phyloP scores from a whole-genome alignment of 2,797 vertebrate genomes.

The Acanthurus tractus region DNA sequence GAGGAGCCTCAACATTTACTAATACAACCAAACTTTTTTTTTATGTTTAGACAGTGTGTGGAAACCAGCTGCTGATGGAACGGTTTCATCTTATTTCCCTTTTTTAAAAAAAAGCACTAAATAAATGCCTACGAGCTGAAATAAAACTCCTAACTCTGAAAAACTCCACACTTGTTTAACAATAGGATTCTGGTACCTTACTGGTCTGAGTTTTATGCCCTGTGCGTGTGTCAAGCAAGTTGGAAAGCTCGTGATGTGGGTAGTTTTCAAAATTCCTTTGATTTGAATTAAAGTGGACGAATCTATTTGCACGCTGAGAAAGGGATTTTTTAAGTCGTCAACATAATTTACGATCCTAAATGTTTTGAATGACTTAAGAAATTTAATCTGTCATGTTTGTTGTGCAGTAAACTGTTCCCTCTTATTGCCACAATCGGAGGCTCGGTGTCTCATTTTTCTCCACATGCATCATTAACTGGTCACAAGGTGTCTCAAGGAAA shows the following conservation, averaged over 20 bases:
- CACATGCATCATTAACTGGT: slow-evolving; percentile 9
- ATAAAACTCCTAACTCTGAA: neutral
- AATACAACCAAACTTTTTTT: neutral
- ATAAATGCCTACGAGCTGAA: neutral
- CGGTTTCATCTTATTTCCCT: neutral
- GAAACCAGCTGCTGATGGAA: neutral
- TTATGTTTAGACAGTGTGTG: neutral
- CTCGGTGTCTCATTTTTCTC: neutral
- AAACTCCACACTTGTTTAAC: too few relatives aligned
- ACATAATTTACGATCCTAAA: neutral
- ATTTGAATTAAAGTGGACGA: slow-evolving; percentile 7
- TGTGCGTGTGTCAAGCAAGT: too few relatives aligned
- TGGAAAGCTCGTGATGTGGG: too few relatives aligned
- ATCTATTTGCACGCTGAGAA: neutral
- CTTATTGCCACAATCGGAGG: neutral
- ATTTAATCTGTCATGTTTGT: neutral
- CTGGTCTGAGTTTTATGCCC: neutral
- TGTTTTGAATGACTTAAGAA: neutral
- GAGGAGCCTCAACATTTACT: neutral
- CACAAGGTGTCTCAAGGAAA: slow-evolving; percentile 30
- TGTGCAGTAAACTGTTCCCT: neutral
- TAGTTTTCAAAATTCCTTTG: neutral
- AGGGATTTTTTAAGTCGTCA: neutral
- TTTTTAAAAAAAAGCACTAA: neutral
- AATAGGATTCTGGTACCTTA: neutral